Conservation (phyloP, 2,797 vertebrate genomes). For the Myoxocephalus aenaeus region DNA sequence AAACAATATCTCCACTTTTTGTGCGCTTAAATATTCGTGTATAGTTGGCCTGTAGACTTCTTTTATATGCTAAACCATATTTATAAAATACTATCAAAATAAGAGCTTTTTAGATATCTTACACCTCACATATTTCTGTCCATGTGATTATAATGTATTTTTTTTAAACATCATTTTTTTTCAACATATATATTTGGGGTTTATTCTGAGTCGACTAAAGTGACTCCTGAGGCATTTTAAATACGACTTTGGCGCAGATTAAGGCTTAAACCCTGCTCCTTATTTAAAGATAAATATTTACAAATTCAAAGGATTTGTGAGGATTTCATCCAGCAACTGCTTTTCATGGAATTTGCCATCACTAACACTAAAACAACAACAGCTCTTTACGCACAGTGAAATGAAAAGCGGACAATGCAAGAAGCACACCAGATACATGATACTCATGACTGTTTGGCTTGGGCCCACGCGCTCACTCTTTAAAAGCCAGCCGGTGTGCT, state of each 20-base stretch:
- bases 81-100: background rate
- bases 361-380: slow-evolving; percentile 32
- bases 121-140: background rate
- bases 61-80: slow-evolving; percentile 15
- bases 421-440: slow-evolving; percentile 46
- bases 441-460: slow-evolving; percentile 36
- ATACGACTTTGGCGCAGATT: slow-evolving; percentile 25
- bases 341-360: slow-evolving; percentile 15
- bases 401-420: slow-evolving; percentile 42
- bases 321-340: slow-evolving; percentile 50
- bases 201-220: slow-evolving; percentile 8
- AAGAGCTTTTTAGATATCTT: background rate
- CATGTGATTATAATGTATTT: background rate
- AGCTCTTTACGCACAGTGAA: slow-evolving; percentile 41
- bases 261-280: slow-evolving; percentile 20
- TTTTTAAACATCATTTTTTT: background rate
- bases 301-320: slow-evolving; percentile 45
- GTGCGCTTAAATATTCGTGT: background rate
- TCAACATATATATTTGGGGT: background rate
- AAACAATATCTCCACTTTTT: slow-evolving; percentile 24
- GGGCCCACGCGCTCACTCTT: slow-evolving; percentile 28
- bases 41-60: background rate
- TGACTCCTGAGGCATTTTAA: slow-evolving; percentile 14
- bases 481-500: slow-evolving; percentile 22
- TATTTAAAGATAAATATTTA: slow-evolving; percentile 54